Evolutionary conservation across 2,797 vertebrate species (phyloP).

Genomic region (Iguana delicatissima): DNA sequence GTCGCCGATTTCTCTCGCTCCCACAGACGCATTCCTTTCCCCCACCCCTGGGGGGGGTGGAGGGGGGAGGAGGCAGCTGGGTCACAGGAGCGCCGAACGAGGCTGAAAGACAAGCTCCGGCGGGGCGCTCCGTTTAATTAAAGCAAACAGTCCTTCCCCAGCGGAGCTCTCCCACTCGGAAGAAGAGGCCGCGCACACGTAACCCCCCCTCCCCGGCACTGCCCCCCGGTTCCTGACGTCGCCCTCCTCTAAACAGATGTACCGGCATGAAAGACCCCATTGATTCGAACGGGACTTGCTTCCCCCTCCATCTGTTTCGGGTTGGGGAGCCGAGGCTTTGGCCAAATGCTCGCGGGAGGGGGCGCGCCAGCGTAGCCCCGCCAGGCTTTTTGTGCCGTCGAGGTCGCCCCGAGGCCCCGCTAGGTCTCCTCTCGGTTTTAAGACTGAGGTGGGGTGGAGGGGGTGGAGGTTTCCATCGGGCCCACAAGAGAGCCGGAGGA

Average conservation of each 20-base stretch:
- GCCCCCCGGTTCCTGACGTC: background rate
- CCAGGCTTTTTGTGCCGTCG: background rate
- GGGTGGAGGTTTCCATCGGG: too few relatives aligned
- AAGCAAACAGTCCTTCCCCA: constrained; percentile 4
- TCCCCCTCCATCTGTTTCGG: background rate
- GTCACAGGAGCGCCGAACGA: constrained; percentile 25
- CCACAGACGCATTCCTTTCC: constrained; percentile 5
- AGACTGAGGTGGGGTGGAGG: background rate
- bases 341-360: background rate
- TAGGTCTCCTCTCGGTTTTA: background rate
- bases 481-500: too few relatives aligned
- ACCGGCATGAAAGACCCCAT: background rate
- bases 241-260: background rate
- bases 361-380: too few relatives aligned
- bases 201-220: background rate
- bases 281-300: background rate
- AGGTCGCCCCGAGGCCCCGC: background rate
- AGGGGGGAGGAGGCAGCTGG: background rate
- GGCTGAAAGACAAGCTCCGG: constrained; percentile 23
- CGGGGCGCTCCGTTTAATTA: constrained; percentile 28
- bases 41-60: too few relatives aligned
- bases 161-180: background rate
- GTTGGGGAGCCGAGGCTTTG: background rate
- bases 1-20: background rate
- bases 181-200: too few relatives aligned